Conservation (phyloP, 2,113 vertebrate genomes). For the Megaceryle torquata region DNA sequence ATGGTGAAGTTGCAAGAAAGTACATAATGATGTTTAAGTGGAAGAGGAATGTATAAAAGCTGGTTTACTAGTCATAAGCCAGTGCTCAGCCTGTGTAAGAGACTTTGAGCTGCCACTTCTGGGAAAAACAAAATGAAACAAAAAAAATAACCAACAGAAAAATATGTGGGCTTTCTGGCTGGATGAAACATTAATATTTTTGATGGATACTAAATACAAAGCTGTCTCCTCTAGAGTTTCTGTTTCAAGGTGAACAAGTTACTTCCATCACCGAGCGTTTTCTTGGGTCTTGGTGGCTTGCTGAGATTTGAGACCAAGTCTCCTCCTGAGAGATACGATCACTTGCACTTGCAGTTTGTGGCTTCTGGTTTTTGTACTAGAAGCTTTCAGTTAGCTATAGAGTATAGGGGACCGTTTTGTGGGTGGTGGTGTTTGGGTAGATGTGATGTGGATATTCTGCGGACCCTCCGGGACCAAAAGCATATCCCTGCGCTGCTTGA, state of each 20-base stretch:
- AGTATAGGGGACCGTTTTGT: not conserved
- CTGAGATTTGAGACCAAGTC: not conserved
- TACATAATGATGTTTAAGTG: conserved; percentile 24
- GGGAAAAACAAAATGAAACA: not conserved
- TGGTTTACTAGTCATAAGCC: not conserved
- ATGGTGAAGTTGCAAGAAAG: not conserved
- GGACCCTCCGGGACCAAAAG: not conserved
- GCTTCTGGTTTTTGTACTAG: not conserved
- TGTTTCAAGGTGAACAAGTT: not conserved
- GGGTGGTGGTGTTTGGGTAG: not conserved
- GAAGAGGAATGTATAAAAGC: conserved; percentile 24
- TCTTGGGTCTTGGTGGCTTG: not conserved
- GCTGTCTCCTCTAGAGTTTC: not conserved
- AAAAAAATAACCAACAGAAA: not conserved
- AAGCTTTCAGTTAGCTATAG: not conserved
- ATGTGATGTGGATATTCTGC: not conserved
- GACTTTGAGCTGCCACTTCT: not conserved
- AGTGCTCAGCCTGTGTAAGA: not conserved
- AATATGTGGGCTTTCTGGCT: conserved; percentile 17
- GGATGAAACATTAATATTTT: not conserved
- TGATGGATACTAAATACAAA: not conserved
- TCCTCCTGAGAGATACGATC: not conserved
- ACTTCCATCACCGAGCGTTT: not conserved
- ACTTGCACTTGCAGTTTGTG: not conserved
- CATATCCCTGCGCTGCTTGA: not conserved